Percentiles rank a stretch among this genome's conserved stretches.
These are phyloP conservation scores for Schizopygopsis malacanthus DNA, from an alignment of 2,797 vertebrate genomes.

Conservation along the genomic window DNA sequence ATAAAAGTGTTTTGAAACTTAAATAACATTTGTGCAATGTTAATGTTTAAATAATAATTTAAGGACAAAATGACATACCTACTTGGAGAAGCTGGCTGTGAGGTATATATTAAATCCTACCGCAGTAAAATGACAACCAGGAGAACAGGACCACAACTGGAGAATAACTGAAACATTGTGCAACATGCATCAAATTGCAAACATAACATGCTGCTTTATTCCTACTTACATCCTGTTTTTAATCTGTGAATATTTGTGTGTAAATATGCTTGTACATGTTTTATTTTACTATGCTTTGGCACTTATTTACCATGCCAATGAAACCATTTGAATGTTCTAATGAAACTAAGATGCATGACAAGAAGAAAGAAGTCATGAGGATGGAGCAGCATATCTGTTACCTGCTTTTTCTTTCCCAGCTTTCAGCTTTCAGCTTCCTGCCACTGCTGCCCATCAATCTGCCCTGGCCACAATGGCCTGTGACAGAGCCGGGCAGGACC, in stretches of 20 bases:
- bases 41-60: too few species aligned
- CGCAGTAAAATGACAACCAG: background rate
- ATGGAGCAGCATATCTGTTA: slow-evolving; percentile 21
- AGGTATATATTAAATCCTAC: background rate
- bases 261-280: background rate
- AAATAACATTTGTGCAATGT: background rate
- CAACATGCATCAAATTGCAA: background rate
- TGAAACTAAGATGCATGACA: background rate
- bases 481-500: slow-evolving; percentile 71
- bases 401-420: slow-evolving; percentile 57
- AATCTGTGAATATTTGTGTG: background rate
- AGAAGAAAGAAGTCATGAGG: background rate
- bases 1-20: background rate
- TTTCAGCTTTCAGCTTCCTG: slow-evolving; percentile 69
- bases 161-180: background rate
- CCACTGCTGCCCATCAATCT: slow-evolving; percentile 78
- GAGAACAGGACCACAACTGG: background rate
- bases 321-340: background rate
- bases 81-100: background rate
- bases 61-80: background rate
- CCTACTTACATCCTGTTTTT: background rate
- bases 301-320: background rate
- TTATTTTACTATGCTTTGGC: background rate
- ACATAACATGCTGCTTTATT: background rate
- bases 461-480: slow-evolving; percentile 71